Evolutionary conservation across 2,888 invertebrate species (phyloP).

Genomic region (Aphidoletes aphidimyza): DNA sequence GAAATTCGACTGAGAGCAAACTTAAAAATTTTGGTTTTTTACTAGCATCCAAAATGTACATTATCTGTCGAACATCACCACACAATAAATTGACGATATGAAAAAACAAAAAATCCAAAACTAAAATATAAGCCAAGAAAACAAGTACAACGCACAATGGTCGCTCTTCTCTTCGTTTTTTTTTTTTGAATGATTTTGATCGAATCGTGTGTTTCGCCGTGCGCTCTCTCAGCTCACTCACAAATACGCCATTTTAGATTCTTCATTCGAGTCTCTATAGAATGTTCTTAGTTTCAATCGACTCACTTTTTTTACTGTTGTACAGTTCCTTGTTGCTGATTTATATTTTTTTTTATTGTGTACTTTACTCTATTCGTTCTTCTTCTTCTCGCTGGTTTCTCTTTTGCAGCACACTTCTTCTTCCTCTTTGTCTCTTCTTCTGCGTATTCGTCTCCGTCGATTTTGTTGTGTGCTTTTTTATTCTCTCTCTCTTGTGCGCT

Average conservation of each 20-base stretch:
- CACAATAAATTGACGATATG: not conserved
- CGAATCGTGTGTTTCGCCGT: not conserved
- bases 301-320: constrained; percentile 48
- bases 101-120: not conserved
- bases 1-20: not conserved
- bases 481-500: not conserved
- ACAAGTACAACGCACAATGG: constrained; percentile 2
- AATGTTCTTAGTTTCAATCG: constrained; percentile 51
- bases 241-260: constrained; percentile 51
- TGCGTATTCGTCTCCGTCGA: constrained; percentile 9
- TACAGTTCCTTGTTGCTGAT: constrained; percentile 51
- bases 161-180: not conserved
- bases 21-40: not conserved
- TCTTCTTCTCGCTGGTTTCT: constrained; percentile 3
- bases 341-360: constrained; percentile 29
- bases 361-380: constrained; percentile 13
- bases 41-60: not conserved
- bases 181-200: not conserved
- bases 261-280: constrained; percentile 37
- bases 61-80: constrained; percentile 14
- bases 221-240: not conserved
- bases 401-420: not conserved
- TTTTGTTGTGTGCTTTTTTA: not conserved
- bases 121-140: not conserved
- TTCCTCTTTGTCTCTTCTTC: constrained; percentile 1